Base-by-base conservation (phyloP, 92 coral and sea anemone genomes). In the Metridium senile region DNA sequence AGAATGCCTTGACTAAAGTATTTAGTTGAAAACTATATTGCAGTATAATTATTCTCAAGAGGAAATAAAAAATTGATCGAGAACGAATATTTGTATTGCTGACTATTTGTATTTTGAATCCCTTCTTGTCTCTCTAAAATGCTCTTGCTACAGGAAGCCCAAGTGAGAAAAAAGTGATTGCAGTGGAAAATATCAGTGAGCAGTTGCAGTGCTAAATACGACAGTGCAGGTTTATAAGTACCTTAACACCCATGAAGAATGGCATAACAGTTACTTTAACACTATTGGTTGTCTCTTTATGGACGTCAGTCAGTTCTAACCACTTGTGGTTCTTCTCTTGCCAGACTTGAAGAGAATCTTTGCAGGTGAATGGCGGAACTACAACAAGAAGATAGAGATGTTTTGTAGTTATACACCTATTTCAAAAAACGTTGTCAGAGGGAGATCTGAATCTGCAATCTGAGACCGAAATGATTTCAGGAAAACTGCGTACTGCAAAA, bases 171-270 rank as follows among this genome's bases (percentile, higher is more conserved):
- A 39, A 39, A 39, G 49, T 39, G 6, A 39, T 6, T 39, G 49
- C 49, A 39, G 13, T 39, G 13, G n/a, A n/a, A n/a, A n/a, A n/a
- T n/a, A 39, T 4, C 13, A 13, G 6, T 39, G 49, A 4, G 13
- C 49, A 39, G 49, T 13, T 39, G 13, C 49, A 39, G 13, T 39
- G 13, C 49, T 39, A 16, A 3, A 54, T 9, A 9, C 13, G 65
- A 26, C 7, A n/a, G 65, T 59, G 29, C 65, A 18, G 32, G n/a
- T 11, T 7, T 26, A 33, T 18, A 23, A 49, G 17, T 66, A 95
- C 99, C 94, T 91, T 89, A 71, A 86, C 76, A 47, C 99, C 99
- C 99, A 95, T 95, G 74, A 86, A 95, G 74, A 95, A 95, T n/a
- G 99, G 99, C 90, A 92, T 95, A 2, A 90, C 99, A 52, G 99